Percentiles rank a stretch among this genome's conserved stretches.
Conservation (phyloP, 2,888 invertebrate genomes). For the Microdon myrmicae region DNA sequence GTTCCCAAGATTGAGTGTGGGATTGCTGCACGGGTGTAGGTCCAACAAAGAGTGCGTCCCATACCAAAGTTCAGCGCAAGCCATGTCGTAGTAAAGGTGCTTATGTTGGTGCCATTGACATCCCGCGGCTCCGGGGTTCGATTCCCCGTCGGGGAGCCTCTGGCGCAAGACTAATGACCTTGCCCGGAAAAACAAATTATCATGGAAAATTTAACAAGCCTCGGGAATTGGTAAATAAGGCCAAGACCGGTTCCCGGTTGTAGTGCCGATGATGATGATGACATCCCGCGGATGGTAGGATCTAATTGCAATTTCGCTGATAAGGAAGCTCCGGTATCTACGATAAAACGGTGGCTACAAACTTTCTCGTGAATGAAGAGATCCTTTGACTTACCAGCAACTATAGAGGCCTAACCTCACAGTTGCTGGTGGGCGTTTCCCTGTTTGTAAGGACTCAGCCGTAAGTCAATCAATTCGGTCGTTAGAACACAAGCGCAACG, state of each 20-base stretch:
- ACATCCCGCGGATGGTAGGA: too few species aligned
- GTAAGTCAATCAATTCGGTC: constrained; percentile 1
- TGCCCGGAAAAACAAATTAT: too few species aligned
- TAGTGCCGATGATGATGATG: too few species aligned
- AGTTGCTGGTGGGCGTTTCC: constrained; percentile 8
- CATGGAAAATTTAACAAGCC: too few species aligned
- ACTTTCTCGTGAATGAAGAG: constrained; percentile 9
- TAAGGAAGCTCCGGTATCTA: too few species aligned
- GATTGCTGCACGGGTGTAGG: constrained; percentile 4
- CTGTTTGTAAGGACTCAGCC: constrained; percentile 2
- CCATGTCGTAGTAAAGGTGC: background rate
- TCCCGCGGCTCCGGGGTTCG: background rate
- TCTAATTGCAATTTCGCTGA: too few species aligned
- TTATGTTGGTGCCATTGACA: constrained; percentile 5
- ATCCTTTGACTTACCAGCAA: constrained; percentile 8
- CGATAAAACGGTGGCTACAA: constrained; percentile 1
- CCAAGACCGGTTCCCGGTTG: too few species aligned
- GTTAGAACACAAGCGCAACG: background rate
- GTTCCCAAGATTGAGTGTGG: constrained; percentile 5
- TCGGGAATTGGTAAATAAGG: too few species aligned
- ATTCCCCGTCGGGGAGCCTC: background rate
- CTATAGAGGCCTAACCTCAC: constrained; percentile 9
- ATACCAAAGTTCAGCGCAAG: background rate
- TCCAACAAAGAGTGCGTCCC: constrained; percentile 5
- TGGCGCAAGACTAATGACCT: too few species aligned